Base-by-base conservation (phyloP, 2,113 vertebrate species). In the Hyperopisus bebe region DNA sequence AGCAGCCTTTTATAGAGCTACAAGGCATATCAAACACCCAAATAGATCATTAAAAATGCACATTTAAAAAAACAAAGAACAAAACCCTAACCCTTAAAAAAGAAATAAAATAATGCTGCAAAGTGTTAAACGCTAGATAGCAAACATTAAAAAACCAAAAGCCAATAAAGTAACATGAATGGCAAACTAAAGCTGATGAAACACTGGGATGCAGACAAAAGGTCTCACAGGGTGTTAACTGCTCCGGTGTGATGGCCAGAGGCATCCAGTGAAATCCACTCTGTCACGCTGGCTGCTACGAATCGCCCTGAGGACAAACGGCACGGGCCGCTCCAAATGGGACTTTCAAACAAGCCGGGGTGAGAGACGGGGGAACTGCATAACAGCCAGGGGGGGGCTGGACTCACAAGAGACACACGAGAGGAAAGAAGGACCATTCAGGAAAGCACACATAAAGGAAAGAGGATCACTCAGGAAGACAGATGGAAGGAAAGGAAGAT, bases 221-320 rank as follows among this genome's bases (percentile, higher is more conserved):
- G 82, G 3, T 44, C 35, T 39, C 19, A 39, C 82, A 5, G 53
- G 35, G 35, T 39, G 51, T 21, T 13, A 13, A 42, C 31, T n/a
- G 0, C 9, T 17, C 2, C 31, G 47, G 9, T 66, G 42, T 19
- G 89, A 77, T 11, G 15, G 87, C 89, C 88, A 42, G 50, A 39
- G 90, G 89, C 88, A 48, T 46, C 62, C 74, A 17, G 74, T 13
- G 6, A 80, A 80, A 80, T 80, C 35, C 74, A 42, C 74, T 80
- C 74, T 10, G 35, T 42, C 74, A 80, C 74, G 70, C 62, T 50
- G 53, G 87, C 91, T 55, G 74, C 88, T 83, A 39, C 15, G 48
- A 77, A 51, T 19, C 47, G 42, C 55, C 74, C 66, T 80, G 82
- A 82, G 70, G 83, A 39, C 87, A 58, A 80, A 58, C 47, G 3